Conservation (phyloP, 2,113 vertebrate genomes). For the Tyto alba region DNA sequence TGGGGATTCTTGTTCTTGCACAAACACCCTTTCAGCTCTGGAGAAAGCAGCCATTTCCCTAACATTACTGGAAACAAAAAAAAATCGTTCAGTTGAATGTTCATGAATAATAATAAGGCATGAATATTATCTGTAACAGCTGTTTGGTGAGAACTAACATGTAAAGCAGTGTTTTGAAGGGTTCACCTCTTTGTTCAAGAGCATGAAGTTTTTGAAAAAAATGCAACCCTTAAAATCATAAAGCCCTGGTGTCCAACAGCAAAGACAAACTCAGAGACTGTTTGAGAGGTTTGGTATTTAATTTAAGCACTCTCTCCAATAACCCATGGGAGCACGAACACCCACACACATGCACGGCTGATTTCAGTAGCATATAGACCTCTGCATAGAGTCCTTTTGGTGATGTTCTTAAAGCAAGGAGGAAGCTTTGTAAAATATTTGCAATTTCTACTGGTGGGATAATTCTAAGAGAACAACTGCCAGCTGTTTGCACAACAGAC, state of each 20-base stretch:
- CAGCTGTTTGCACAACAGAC: background rate
- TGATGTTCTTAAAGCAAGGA: background rate
- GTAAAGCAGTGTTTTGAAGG: background rate
- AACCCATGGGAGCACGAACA: fast-evolving
- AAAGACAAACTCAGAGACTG: fast-evolving
- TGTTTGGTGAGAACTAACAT: background rate
- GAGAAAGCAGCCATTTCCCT: slow-evolving; percentile 16
- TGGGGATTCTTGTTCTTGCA: slow-evolving; percentile 3
- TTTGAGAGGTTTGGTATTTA: background rate
- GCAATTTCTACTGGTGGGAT: background rate
- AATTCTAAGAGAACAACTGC: background rate
- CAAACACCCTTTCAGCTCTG: slow-evolving; percentile 24
- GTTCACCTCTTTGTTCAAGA: background rate
- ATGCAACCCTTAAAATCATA: background rate
- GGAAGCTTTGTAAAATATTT: background rate
- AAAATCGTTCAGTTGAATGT: background rate
- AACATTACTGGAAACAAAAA: slow-evolving; percentile 29
- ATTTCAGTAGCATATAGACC: background rate
- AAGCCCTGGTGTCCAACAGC: background rate
- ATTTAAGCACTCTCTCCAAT: background rate
- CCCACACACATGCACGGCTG: fast-evolving
- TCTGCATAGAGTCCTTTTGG: background rate
- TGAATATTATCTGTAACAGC: slow-evolving; percentile 8
- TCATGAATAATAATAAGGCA: slow-evolving; percentile 28
- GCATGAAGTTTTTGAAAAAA: background rate